phyloP scores from a whole-genome alignment of 2,797 vertebrate species.

The Xenopus petersii region DNA sequence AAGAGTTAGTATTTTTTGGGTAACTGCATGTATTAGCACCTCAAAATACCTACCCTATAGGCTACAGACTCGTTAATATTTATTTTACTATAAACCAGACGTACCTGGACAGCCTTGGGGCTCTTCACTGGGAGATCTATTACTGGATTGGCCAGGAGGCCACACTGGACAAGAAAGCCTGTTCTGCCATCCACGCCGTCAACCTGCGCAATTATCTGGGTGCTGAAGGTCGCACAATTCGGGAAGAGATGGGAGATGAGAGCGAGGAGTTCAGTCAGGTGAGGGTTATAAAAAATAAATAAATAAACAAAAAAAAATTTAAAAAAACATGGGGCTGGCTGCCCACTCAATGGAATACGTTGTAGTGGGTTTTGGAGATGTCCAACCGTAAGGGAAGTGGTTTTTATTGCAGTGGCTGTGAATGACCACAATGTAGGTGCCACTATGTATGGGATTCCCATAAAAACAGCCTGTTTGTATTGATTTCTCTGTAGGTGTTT shows the following conservation, averaged over 20 bases:
- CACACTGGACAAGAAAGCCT: constrained; percentile 93
- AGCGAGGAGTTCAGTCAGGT: constrained; percentile 93
- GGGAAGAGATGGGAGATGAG: constrained; percentile 98
- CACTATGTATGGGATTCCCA: too few species aligned
- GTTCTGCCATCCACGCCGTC: constrained; percentile 91
- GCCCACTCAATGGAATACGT: too few species aligned
- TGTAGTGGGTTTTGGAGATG: too few species aligned
- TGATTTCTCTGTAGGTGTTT: constrained; percentile 74
- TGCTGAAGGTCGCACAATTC: constrained; percentile 84
- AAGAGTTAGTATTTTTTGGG: too few species aligned
- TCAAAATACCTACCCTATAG: too few species aligned
- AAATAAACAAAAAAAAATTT: too few species aligned
- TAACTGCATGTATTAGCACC: too few species aligned
- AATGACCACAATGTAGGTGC: too few species aligned
- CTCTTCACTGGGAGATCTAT: constrained; percentile 89
- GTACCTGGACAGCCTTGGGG: constrained; percentile 84
- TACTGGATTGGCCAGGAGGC: constrained; percentile 97
- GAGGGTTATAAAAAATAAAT: constrained; percentile 25
- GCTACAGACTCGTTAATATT: too few species aligned
- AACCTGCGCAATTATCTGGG: constrained; percentile 94
- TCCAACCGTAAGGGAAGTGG: too few species aligned
- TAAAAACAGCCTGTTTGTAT: neutral
- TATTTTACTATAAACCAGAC: constrained; percentile 66
- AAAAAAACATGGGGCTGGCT: too few species aligned
- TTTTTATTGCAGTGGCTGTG: too few species aligned